Percentiles rank a stretch among this genome's conserved stretches.
These are phyloP conservation scores for Umimayanthus kanabou DNA, from an alignment of 92 coral and sea anemone species.

Conservation along the genomic window DNA sequence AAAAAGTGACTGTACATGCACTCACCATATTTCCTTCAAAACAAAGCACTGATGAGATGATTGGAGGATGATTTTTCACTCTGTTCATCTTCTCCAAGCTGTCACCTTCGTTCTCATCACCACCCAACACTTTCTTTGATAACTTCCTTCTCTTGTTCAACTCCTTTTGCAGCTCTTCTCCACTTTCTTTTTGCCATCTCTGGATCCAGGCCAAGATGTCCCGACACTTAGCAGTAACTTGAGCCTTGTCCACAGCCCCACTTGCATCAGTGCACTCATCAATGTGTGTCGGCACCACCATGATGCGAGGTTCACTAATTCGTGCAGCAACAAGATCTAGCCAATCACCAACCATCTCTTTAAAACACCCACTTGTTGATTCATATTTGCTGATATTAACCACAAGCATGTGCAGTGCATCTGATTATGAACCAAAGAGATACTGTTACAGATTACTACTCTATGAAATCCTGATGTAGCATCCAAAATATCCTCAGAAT, in stretches of 20 bases:
- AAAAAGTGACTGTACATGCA: background rate
- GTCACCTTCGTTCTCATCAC: conserved; percentile 24
- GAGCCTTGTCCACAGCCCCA: conserved; percentile 18
- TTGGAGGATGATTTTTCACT: conserved; percentile 60
- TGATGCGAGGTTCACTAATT: conserved; percentile 73
- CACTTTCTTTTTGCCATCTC: conserved; percentile 52
- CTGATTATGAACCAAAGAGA: conserved; percentile 39
- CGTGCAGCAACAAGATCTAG: conserved; percentile 80
- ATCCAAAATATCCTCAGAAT: no score
- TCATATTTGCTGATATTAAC: conserved; percentile 71
- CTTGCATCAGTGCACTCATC: conserved; percentile 58
- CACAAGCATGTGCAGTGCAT: conserved; percentile 81
- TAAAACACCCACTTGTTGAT: conserved; percentile 54
- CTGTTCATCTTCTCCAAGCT: conserved; percentile 45
- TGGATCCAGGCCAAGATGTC: conserved; percentile 70
- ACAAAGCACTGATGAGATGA: conserved; percentile 61
- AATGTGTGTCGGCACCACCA: conserved; percentile 87
- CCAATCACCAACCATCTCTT: conserved; percentile 87
- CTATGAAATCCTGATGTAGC: no score
- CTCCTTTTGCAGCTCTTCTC: conserved; percentile 57
- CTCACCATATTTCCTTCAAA: conserved; percentile 22
- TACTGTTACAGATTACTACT: background rate
- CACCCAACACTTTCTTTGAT: conserved; percentile 25
- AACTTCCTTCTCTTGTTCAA: conserved; percentile 40
- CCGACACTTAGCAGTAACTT: conserved; percentile 54